Percentiles rank a stretch among this genome's conserved stretches.
Evolutionary conservation across 2,113 vertebrate genomes (phyloP).

Genomic region (Ploceus nigricollis): DNA sequence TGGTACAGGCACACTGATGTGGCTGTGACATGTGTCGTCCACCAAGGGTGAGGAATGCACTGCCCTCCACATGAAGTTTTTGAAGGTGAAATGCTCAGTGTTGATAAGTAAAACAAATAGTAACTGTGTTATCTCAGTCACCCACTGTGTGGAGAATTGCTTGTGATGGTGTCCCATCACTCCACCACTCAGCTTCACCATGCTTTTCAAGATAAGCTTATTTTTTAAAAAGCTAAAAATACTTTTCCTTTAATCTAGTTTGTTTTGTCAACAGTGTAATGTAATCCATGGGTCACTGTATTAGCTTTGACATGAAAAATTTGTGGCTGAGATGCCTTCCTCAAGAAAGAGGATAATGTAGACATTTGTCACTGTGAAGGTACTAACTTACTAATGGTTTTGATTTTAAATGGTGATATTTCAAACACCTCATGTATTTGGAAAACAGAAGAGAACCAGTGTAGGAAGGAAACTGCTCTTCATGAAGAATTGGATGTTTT

Average conservation of each 20-base stretch:
- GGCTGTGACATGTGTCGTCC: neutral
- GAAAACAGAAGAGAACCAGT: neutral
- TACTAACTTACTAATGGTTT: neutral
- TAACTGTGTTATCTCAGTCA: neutral
- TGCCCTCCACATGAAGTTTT: neutral
- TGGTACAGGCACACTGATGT: neutral
- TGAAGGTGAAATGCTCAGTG: neutral
- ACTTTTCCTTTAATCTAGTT: neutral
- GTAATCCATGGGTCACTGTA: neutral
- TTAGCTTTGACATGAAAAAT: conserved; percentile 11
- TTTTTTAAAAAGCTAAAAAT: neutral
- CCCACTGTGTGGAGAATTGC: neutral
- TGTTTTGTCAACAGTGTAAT: neutral
- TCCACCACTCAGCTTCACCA: neutral
- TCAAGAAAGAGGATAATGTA: neutral
- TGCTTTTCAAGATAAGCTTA: neutral
- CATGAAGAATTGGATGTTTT: neutral
- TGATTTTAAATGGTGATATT: conserved; percentile 12
- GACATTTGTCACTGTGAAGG: neutral
- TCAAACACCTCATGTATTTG: neutral
- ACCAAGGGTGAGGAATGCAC: accelerated
- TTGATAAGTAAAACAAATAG: neutral
- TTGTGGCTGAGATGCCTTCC: neutral
- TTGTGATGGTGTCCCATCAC: neutral
- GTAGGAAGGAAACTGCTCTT: neutral